Percentiles rank a stretch among this genome's conserved stretches.
Conservation (phyloP, 2,113 vertebrate genomes). For the Spermophilus dauricus region DNA sequence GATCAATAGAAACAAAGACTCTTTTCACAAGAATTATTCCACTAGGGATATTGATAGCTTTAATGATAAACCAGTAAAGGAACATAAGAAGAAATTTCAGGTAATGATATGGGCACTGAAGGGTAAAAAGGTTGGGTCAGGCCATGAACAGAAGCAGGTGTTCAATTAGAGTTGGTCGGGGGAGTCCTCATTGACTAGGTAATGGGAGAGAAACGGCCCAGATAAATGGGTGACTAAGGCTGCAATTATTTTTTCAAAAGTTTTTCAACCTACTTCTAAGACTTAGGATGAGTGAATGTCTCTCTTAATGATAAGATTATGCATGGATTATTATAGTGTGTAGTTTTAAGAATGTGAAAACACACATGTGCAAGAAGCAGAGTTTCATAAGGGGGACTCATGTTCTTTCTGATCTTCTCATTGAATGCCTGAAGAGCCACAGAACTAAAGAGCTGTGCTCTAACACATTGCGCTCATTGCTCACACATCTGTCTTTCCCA, state of each 20-base stretch:
- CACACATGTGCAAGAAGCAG: neutral
- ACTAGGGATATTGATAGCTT: accelerated
- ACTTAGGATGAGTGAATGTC: neutral
- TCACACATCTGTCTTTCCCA: neutral
- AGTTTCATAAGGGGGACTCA: neutral
- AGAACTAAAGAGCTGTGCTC: neutral
- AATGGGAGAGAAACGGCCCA: neutral
- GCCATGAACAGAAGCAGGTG: neutral
- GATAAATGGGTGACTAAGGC: neutral
- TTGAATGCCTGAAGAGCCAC: neutral
- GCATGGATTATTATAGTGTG: too few relatives aligned
- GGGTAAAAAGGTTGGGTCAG: neutral
- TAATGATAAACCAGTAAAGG: neutral
- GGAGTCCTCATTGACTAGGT: neutral
- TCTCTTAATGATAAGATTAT: neutral
- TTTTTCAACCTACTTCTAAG: neutral
- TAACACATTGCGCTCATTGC: neutral
- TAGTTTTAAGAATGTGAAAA: neutral
- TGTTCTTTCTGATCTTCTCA: neutral
- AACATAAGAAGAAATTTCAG: neutral
- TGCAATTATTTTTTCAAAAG: neutral
- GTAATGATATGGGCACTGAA: neutral
- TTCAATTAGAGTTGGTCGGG: accelerated
- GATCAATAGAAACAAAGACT: neutral
- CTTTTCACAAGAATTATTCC: neutral